Evolutionary conservation across 2,797 vertebrate species (phyloP), one percentile per base, ranked within the genome.

Genomic region (Aulostomus chinensis): DNA sequence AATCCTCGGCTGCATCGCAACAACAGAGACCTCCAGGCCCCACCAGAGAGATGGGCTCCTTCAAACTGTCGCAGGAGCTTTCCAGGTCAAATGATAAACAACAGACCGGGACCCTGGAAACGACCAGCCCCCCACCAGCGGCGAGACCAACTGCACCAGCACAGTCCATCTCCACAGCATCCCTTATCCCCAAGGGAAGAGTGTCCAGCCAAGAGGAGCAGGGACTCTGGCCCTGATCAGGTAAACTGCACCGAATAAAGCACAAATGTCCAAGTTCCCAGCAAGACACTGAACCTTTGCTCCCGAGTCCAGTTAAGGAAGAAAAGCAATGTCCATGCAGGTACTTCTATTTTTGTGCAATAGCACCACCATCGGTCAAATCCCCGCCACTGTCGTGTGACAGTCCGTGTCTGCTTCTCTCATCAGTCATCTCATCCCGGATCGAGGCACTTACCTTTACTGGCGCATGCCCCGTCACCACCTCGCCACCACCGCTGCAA

Each of bases 211-310:
- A 96, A 95, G 54, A 89, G 93, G 46, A 91, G 91, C 59, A 87
- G 93, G 63, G 91, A 89, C 61, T 77, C 87, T 36, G 89, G 69
- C 26, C 87, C 90, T 7, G 90, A 94, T 53, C 94, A 95, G 92
- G 94, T 94, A 55, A 45, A 24, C 20, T 48, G 20, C 3, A 21
- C 6, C 20, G 20, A 21, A 21, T 15, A n/a, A n/a, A n/a, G n/a
- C n/a, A n/a, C n/a, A n/a, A n/a, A n/a, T n/a, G n/a, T n/a, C n/a
- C n/a, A n/a, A n/a, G n/a, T n/a, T n/a, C n/a, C n/a, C n/a, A n/a
- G n/a, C n/a, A n/a, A n/a, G n/a, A n/a, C n/a, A n/a, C n/a, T n/a
- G n/a, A n/a, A n/a, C n/a, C n/a, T n/a, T n/a, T n/a, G n/a, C n/a
- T n/a, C n/a, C n/a, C n/a, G n/a, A n/a, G n/a, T n/a, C n/a, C n/a